Percentiles rank a stretch among this genome's conserved stretches.
Conservation (phyloP, 2,113 vertebrate genomes). For the Isichthys henryi region DNA sequence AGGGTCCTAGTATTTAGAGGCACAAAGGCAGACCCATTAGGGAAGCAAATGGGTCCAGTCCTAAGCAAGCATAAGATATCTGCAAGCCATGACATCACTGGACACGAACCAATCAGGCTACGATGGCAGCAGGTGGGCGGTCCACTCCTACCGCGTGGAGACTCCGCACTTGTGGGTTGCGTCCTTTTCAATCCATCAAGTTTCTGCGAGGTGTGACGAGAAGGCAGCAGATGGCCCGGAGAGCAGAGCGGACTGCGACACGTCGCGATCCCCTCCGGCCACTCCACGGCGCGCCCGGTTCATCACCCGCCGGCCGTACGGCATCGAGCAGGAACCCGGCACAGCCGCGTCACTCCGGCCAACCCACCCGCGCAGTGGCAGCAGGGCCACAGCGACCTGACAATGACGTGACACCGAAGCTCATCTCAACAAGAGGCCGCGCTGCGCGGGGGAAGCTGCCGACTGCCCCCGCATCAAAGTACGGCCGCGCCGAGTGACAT, state of each 20-base stretch:
- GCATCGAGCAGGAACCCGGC: constrained; percentile 19
- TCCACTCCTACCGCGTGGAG: neutral
- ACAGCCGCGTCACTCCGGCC: constrained; percentile 40
- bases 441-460: constrained; percentile 32
- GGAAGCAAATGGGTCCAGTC: neutral
- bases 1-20: neutral
- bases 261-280: neutral
- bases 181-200: constrained; percentile 15
- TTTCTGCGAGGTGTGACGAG: neutral
- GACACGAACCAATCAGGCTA: neutral
- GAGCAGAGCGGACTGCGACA: neutral
- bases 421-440: constrained; percentile 53
- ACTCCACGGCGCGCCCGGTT: neutral
- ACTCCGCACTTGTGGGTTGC: neutral
- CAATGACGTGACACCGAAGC: constrained; percentile 63
- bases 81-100: neutral
- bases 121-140: neutral
- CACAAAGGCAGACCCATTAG: neutral
- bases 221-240: neutral
- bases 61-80: neutral
- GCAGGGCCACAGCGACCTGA: constrained; percentile 52
- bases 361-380: constrained; percentile 56
- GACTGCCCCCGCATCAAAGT: constrained; percentile 57
- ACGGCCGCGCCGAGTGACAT: constrained; percentile 54
- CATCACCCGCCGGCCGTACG: neutral